These are phyloP conservation scores for Campylomormyrus tamandua DNA, from an alignment of 2,113 vertebrate species.

Conservation along the genomic window DNA sequence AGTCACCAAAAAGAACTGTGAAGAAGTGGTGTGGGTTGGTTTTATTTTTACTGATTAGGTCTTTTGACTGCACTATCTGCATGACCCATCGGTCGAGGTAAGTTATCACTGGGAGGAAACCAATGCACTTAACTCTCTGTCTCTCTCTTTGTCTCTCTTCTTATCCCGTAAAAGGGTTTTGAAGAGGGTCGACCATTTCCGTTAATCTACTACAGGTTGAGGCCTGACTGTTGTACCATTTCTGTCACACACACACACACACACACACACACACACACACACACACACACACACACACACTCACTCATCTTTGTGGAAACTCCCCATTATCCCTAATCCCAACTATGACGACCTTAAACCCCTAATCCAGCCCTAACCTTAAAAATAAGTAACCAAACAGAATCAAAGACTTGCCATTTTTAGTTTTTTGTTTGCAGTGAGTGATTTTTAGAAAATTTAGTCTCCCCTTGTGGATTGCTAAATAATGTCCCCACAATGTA, in stretches of 20 bases:
- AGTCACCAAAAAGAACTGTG: neutral
- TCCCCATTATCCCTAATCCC: neutral
- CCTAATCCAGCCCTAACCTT: neutral
- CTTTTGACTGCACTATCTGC: neutral
- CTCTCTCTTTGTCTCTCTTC: neutral
- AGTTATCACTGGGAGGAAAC: neutral
- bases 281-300: too few relatives aligned
- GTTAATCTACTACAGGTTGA: conserved; percentile 52
- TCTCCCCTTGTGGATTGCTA: neutral
- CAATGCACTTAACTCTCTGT: neutral
- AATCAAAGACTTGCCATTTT: neutral
- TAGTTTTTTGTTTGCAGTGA: neutral
- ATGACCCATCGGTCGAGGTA: neutral
- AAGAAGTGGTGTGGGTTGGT: neutral
- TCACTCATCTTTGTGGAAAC: too few relatives aligned
- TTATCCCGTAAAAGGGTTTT: neutral
- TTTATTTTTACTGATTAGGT: neutral
- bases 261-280: too few relatives aligned
- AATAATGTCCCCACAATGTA: neutral
- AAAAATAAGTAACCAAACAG: neutral
- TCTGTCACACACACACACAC: neutral
- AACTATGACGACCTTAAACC: too few relatives aligned
- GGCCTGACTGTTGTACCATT: conserved; percentile 67
- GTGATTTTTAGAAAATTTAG: neutral
- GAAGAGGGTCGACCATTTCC: conserved; percentile 29